Percentiles rank a stretch among this genome's conserved stretches.
These are phyloP conservation scores for Balanococcus diminutus DNA, from an alignment of 2,888 invertebrate genomes.

Conservation along the genomic window DNA sequence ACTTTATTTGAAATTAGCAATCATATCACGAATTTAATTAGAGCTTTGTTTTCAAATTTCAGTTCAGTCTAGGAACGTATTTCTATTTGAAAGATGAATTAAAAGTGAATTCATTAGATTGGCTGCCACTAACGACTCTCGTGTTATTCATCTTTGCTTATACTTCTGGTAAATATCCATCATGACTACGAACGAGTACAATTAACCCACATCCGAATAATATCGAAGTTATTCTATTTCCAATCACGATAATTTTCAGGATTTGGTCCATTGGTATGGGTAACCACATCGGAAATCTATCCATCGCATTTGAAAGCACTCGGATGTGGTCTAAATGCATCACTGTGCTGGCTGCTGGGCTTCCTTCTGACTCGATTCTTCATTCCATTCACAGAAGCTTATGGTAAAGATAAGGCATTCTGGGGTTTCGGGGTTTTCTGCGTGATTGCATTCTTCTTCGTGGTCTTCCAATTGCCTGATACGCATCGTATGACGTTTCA, in stretches of 20 bases:
- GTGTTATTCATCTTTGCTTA: constrained; percentile 77
- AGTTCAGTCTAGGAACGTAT: constrained; percentile 68
- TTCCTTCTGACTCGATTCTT: constrained; percentile 79
- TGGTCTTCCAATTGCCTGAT: constrained; percentile 72
- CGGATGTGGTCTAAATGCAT: constrained; percentile 78
- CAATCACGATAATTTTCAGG: constrained; percentile 61
- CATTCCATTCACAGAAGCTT: constrained; percentile 64
- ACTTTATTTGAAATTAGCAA: too few species aligned
- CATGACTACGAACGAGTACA: background rate
- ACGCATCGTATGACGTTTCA: constrained; percentile 57
- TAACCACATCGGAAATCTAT: constrained; percentile 81
- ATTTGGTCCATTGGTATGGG: constrained; percentile 81
- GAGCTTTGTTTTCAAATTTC: constrained; percentile 55
- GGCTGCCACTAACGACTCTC: constrained; percentile 75
- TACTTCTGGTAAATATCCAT: constrained; percentile 67
- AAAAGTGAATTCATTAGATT: constrained; percentile 65
- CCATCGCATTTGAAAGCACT: constrained; percentile 77
- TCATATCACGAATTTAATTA: too few species aligned
- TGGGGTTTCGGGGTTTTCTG: constrained; percentile 74
- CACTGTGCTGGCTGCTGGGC: constrained; percentile 76
- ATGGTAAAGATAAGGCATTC: constrained; percentile 74
- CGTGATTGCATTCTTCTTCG: constrained; percentile 71
- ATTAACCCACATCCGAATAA: background rate
- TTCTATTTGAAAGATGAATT: constrained; percentile 67
- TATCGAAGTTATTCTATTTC: background rate